Percentiles rank a stretch among this genome's conserved stretches.
These are phyloP conservation scores for Orgyia antiqua DNA, from an alignment of 2,888 invertebrate species.

Conservation along the genomic window DNA sequence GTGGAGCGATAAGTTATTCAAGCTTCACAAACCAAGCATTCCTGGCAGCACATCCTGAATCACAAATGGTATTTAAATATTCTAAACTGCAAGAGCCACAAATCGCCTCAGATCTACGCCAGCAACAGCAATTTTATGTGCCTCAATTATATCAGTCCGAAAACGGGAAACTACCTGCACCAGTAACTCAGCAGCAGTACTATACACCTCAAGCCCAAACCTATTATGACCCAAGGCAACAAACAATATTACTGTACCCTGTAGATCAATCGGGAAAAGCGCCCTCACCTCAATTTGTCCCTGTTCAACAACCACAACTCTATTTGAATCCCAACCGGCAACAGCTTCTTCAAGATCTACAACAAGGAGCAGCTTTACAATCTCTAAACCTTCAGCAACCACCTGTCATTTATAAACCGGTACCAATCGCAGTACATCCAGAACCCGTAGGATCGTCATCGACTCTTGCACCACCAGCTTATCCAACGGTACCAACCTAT, in stretches of 20 bases:
- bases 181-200: background rate
- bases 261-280: background rate
- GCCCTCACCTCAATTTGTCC: background rate
- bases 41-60: background rate
- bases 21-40: conserved; percentile 44
- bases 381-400: background rate
- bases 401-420: background rate
- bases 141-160: background rate
- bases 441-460: conserved; percentile 2
- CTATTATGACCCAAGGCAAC: conserved; percentile 1
- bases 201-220: background rate
- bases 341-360: background rate
- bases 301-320: background rate
- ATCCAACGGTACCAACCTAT: background rate
- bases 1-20: conserved; percentile 54
- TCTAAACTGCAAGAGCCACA: background rate
- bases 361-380: background rate
- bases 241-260: background rate
- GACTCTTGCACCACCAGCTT: background rate
- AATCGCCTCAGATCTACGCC: background rate
- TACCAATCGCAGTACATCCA: background rate
- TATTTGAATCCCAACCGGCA: conserved; percentile 3
- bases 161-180: background rate
- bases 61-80: background rate
- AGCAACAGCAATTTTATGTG: background rate